These are phyloP conservation scores for Sebastes alutus DNA, from an alignment of 2,797 vertebrate species.

Conservation along the genomic window DNA sequence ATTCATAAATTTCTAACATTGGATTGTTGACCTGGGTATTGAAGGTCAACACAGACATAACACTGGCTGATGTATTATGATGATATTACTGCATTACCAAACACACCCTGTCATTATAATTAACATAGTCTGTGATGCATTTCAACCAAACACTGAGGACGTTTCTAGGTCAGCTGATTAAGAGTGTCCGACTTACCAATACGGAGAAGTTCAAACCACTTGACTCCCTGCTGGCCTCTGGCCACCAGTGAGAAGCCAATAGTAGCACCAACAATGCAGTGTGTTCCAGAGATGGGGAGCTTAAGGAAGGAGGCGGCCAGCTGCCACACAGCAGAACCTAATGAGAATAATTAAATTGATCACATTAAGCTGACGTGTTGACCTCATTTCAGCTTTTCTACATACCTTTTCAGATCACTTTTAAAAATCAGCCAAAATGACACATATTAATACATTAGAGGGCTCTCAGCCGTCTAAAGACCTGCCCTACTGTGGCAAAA, in stretches of 20 bases:
- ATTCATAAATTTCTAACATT: neutral
- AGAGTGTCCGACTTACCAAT: conserved; percentile 85
- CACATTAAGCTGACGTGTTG: neutral
- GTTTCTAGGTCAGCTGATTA: conserved; percentile 11
- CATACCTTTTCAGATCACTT: neutral
- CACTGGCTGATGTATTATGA: neutral
- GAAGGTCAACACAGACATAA: neutral
- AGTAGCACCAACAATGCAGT: conserved; percentile 99
- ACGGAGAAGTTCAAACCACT: conserved; percentile 90
- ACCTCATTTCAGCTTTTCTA: neutral
- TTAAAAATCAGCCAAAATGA: neutral
- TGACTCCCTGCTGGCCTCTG: conserved; percentile 89
- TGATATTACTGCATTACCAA: neutral
- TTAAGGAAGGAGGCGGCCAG: conserved; percentile 94
- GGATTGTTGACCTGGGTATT: neutral
- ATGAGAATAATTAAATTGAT: conserved; percentile 16
- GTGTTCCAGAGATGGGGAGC: conserved; percentile 97
- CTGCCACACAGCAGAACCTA: conserved; percentile 98
- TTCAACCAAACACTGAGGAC: neutral
- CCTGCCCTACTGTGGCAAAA: neutral
- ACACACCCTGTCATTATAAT: neutral
- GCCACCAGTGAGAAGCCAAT: conserved; percentile 96
- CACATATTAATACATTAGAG: neutral
- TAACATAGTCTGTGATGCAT: neutral
- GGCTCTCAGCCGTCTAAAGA: neutral